Conservation (phyloP, 2,113 vertebrate species). For the Abramis brama region DNA sequence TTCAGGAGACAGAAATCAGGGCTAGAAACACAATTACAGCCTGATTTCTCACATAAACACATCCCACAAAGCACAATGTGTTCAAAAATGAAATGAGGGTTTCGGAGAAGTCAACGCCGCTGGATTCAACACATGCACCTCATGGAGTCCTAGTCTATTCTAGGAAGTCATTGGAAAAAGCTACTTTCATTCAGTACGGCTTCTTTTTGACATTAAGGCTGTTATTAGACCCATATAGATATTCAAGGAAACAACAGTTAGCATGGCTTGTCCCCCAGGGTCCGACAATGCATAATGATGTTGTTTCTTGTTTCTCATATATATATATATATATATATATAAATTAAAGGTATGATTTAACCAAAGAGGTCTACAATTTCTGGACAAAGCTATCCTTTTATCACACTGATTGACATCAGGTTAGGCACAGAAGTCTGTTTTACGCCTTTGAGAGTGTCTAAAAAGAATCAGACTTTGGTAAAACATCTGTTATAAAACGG, state of each 20-base stretch:
- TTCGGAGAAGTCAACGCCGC: background rate
- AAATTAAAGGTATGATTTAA: background rate
- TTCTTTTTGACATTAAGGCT: background rate
- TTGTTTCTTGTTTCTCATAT: background rate
- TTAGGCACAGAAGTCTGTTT: no score
- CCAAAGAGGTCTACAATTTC: background rate
- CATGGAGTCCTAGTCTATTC: background rate
- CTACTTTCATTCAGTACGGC: background rate
- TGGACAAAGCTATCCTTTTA: no score
- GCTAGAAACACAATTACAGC: slow-evolving; percentile 27
- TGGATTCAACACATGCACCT: background rate
- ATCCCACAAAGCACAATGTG: background rate
- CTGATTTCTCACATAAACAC: slow-evolving; percentile 22
- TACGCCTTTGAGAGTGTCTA: no score
- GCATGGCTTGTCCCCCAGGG: background rate
- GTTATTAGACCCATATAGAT: background rate
- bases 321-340: no score
- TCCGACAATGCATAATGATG: background rate
- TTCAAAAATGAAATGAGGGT: slow-evolving; percentile 11
- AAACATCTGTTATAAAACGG: no score
- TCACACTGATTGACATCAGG: no score
- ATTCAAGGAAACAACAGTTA: background rate
- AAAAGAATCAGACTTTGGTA: no score
- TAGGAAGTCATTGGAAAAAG: background rate
- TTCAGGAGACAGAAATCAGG: slow-evolving; percentile 17